phyloP scores from a whole-genome alignment of 2,797 vertebrate species.

The Pitangus sulphuratus region DNA sequence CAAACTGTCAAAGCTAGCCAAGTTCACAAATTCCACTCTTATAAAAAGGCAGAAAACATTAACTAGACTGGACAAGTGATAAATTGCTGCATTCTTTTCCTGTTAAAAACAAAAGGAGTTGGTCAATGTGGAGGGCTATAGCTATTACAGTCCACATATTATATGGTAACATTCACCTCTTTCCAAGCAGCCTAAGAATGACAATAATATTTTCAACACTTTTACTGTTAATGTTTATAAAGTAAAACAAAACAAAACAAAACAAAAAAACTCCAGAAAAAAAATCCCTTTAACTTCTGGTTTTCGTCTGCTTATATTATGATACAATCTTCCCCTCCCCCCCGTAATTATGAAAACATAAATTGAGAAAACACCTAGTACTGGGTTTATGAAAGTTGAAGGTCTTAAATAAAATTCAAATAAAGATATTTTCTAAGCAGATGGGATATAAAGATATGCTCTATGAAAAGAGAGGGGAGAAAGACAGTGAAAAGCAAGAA shows the following conservation, averaged over 20 bases:
- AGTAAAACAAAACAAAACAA: too few relatives aligned
- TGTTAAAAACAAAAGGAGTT: not conserved
- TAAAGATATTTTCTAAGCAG: not conserved
- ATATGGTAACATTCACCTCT: not conserved
- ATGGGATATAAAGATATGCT: not conserved
- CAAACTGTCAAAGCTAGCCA: slow-evolving; percentile 24
- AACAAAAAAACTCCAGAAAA: not conserved
- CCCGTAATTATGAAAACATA: not conserved
- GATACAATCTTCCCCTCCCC: accelerated
- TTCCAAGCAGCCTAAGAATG: not conserved
- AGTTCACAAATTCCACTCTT: slow-evolving; percentile 6
- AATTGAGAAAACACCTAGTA: not conserved
- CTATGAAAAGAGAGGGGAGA: not conserved
- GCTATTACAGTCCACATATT: not conserved
- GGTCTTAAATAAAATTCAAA: not conserved
- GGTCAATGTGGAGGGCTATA: not conserved
- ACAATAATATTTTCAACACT: not conserved
- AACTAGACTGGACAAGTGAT: slow-evolving; percentile 32
- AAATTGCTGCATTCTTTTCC: slow-evolving; percentile 28
- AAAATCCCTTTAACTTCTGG: not conserved
- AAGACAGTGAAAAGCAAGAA: not conserved
- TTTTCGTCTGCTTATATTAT: not conserved
- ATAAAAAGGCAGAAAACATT: not conserved
- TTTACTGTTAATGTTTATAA: not conserved
- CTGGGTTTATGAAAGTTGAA: not conserved